A percentile compares a stretch with the other conserved stretches of the same genome.
phyloP scores from a whole-genome alignment of 1,140 invertebrate species.

The Microvelia longipes region DNA sequence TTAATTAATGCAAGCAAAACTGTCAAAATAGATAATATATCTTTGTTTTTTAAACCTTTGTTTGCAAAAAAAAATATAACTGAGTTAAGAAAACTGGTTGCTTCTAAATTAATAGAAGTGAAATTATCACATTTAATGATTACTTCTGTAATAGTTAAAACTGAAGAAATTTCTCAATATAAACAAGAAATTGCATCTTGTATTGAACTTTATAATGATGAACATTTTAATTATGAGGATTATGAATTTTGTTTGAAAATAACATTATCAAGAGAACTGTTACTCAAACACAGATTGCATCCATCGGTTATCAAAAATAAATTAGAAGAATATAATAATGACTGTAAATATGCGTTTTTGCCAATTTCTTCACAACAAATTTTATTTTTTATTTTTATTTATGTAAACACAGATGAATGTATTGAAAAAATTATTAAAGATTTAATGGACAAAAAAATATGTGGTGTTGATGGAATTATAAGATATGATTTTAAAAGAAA shows the following conservation, averaged over 20 bases:
- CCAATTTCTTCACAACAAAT: not conserved
- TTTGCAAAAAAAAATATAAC: not conserved
- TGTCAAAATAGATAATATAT: not conserved
- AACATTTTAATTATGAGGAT: not conserved
- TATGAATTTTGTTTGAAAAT: not conserved
- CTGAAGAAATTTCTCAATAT: not conserved
- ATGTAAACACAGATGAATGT: not conserved
- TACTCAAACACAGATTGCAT: not conserved
- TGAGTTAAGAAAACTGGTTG: not conserved
- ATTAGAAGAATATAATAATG: not conserved
- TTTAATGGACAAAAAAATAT: not conserved
- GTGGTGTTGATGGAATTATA: not conserved
- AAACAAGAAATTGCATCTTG: not conserved
- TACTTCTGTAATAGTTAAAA: not conserved
- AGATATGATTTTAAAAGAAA: not conserved
- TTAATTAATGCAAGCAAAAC: not conserved
- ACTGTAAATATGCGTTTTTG: not conserved
- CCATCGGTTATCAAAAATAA: not conserved
- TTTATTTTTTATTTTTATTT: not conserved
- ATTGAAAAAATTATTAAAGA: not conserved
- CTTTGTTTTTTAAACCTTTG: not conserved
- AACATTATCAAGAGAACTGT: not conserved
- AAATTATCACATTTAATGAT: not conserved
- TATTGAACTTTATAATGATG: not conserved
- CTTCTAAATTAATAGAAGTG: not conserved